Evolutionary conservation across 2,888 invertebrate species (phyloP).

Genomic region (Melanchra persicariae): DNA sequence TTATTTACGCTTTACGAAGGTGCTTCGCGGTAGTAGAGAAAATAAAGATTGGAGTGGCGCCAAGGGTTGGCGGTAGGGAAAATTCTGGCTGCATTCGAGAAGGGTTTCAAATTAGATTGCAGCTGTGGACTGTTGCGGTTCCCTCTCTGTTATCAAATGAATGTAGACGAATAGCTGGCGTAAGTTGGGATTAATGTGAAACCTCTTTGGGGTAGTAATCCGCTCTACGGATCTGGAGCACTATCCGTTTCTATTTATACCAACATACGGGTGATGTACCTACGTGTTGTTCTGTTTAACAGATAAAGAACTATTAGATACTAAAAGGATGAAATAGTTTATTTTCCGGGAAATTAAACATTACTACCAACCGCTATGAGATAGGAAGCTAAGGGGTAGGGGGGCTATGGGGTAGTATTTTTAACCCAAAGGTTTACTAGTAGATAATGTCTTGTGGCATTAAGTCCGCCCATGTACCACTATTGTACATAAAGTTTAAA

Average conservation of each 20-base stretch:
- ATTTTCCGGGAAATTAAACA: background rate
- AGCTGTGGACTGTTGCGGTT: conserved; percentile 62
- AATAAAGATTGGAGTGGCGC: conserved; percentile 82
- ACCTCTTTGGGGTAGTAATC: conserved; percentile 50
- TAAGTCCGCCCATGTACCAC: no score
- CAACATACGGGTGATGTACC: conserved; percentile 3
- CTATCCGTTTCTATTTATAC: conserved; percentile 28
- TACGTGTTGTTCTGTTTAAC: conserved; percentile 12
- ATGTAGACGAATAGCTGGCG: conserved; percentile 58
- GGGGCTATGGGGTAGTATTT: no score
- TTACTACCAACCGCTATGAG: background rate
- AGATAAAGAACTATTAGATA: conserved; percentile 2
- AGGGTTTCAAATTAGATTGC: conserved; percentile 78
- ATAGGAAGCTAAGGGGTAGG: no score
- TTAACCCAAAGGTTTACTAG: no score
- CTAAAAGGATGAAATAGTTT: background rate
- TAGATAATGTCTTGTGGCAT: no score
- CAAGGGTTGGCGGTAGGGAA: conserved; percentile 73
- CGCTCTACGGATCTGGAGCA: conserved; percentile 26
- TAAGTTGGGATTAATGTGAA: conserved; percentile 53
- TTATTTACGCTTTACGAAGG: conserved; percentile 78
- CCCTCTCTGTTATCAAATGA: conserved; percentile 59
- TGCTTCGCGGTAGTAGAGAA: conserved; percentile 74
- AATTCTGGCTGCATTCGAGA: conserved; percentile 75
- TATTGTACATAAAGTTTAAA: no score